Conservation (phyloP, 2,797 vertebrate genomes). For the Takifugu rubripes region DNA sequence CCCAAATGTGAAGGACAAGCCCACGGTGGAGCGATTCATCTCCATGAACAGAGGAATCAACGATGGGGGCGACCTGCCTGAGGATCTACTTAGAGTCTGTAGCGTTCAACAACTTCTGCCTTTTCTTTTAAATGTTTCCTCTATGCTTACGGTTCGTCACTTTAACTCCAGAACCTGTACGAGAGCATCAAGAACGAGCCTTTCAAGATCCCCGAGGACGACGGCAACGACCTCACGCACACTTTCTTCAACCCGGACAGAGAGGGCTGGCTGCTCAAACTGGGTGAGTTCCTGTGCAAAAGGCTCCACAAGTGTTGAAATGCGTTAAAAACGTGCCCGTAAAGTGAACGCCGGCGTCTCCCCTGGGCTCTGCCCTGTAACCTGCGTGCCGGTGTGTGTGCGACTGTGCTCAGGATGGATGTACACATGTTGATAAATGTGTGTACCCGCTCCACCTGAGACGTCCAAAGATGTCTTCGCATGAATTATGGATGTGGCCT, state of each 20-base stretch:
- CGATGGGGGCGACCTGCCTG: constrained; percentile 90
- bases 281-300: constrained; percentile 78
- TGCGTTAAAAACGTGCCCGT: neutral
- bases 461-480: constrained; percentile 45
- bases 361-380: constrained; percentile 12
- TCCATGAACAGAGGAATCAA: constrained; percentile 98
- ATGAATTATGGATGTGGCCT: constrained; percentile 64
- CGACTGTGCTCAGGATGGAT: neutral
- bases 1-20: constrained; percentile 96
- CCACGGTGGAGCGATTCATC: constrained; percentile 88
- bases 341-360: neutral
- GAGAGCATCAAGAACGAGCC: constrained; percentile 97
- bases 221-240: constrained; percentile 94
- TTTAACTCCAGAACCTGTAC: constrained; percentile 83
- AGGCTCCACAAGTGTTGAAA: neutral
- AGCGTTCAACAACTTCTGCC: neutral
- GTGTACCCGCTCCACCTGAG: constrained; percentile 10
- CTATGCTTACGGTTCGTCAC: neutral
- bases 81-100: constrained; percentile 91
- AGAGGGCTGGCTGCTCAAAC: constrained; percentile 94
- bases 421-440: constrained; percentile 27
- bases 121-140: neutral
- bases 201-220: constrained; percentile 96
- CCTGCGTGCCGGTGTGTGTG: neutral
- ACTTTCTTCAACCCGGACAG: constrained; percentile 97